Conservation (phyloP, 2,113 vertebrate species). For the Brachirus orientalis region DNA sequence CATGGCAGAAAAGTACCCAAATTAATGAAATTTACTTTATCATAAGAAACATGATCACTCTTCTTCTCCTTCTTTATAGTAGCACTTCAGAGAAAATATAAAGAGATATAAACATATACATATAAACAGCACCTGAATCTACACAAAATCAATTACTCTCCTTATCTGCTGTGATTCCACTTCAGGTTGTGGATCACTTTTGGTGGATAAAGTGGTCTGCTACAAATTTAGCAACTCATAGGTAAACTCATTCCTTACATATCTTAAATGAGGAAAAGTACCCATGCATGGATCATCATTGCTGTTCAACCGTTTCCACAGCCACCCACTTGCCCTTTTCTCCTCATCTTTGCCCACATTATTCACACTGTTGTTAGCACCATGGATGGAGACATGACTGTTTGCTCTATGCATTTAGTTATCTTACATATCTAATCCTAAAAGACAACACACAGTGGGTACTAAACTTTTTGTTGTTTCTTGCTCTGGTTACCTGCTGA, state of each 20-base stretch:
- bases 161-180: not conserved
- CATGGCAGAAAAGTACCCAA: slow-evolving; percentile 20
- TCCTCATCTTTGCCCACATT: slow-evolving; percentile 34
- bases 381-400: slow-evolving; percentile 37
- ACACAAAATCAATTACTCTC: not conserved
- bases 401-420: slow-evolving; percentile 58
- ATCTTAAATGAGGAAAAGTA: not conserved
- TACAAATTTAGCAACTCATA: not conserved
- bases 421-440: slow-evolving; percentile 53
- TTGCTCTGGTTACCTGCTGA: slow-evolving; percentile 51
- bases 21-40: slow-evolving; percentile 14
- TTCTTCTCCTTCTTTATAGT: not conserved
- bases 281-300: not conserved
- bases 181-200: slow-evolving; percentile 7
- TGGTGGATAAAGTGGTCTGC: slow-evolving; percentile 12
- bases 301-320: not conserved
- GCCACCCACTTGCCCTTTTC: slow-evolving; percentile 14
- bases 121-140: not conserved
- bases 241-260: not conserved
- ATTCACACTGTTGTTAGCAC: slow-evolving; percentile 52
- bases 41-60: not conserved
- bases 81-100: too few species aligned
- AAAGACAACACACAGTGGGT: slow-evolving; percentile 58
- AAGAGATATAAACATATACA: too few species aligned
- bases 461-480: slow-evolving; percentile 58